A percentile compares a stretch with the other conserved stretches of the same genome.
Conservation (phyloP, 2,797 vertebrate genomes). For the Stomatorhinus walkeri region DNA sequence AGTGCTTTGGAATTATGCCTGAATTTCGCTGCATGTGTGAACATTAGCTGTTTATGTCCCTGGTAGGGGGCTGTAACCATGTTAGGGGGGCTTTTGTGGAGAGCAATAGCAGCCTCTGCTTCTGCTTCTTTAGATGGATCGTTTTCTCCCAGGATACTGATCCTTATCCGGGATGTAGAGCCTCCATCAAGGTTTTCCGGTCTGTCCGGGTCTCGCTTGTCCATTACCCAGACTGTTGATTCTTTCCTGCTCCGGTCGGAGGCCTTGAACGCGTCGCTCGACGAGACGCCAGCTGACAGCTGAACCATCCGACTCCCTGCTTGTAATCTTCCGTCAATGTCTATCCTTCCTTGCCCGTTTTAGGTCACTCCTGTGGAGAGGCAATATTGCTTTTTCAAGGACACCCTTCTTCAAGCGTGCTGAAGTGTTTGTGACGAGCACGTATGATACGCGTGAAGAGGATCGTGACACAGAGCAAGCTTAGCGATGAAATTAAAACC, state of each 20-base stretch:
- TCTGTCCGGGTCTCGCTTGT: not conserved
- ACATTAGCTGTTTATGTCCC: not conserved
- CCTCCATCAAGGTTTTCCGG: not conserved
- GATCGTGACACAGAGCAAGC: not conserved
- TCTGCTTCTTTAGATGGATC: not conserved
- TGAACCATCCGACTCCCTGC: conserved; percentile 17
- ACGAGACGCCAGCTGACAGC: conserved; percentile 18
- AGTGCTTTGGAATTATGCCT: not conserved
- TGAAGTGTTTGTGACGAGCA: not conserved
- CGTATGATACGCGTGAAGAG: not conserved
- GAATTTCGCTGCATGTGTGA: not conserved
- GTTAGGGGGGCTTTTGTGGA: not conserved
- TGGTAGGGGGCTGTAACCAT: not conserved
- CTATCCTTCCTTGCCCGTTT: conserved; percentile 13
- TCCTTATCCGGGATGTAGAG: not conserved
- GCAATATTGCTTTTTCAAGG: conserved; percentile 25
- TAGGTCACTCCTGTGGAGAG: conserved; percentile 22
- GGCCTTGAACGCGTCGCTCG: not conserved
- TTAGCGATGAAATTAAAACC: not conserved
- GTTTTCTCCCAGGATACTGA: not conserved
- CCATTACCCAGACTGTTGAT: not conserved
- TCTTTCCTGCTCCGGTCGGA: not conserved
- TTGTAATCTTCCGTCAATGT: conserved; percentile 12
- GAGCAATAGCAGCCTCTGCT: not conserved
- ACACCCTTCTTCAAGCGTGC: conserved; percentile 14